phyloP scores from a whole-genome alignment of 2,888 invertebrate species.

The Thymelicus lineola region DNA sequence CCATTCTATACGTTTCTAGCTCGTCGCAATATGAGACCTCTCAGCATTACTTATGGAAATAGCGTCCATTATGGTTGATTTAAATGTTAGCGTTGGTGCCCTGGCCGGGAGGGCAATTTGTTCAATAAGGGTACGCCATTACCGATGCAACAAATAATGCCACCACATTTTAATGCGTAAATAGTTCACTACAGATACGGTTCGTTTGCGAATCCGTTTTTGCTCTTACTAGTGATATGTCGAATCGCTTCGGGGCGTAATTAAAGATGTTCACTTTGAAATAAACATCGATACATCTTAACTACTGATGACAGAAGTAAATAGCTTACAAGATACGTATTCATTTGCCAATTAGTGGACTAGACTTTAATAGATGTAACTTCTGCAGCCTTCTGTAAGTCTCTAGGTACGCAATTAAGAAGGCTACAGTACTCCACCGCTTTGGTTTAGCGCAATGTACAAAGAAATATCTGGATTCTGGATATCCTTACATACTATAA shows the following conservation, averaged over 20 bases:
- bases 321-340: neutral
- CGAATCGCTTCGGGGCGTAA: conserved; percentile 46
- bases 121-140: conserved; percentile 61
- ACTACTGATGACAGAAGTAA: conserved; percentile 15
- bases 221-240: conserved; percentile 45
- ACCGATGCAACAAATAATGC: conserved; percentile 53
- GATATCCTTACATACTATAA: too few relatives aligned
- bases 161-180: conserved; percentile 59
- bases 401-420: too few relatives aligned
- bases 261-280: conserved; percentile 44
- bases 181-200: conserved; percentile 59
- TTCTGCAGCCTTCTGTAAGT: neutral
- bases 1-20: conserved; percentile 48
- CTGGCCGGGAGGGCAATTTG: conserved; percentile 67
- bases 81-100: conserved; percentile 76
- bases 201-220: conserved; percentile 69
- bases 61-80: conserved; percentile 74
- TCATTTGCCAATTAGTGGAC: neutral
- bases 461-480: too few relatives aligned
- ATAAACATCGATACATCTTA: conserved; percentile 19
- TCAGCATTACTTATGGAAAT: conserved; percentile 73
- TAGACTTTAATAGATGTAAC: neutral
- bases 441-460: too few relatives aligned
- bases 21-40: conserved; percentile 42
- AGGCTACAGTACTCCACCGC: too few relatives aligned